phyloP scores from a whole-genome alignment of 1,140 invertebrate species.

The Bilobella aurantiaca region DNA sequence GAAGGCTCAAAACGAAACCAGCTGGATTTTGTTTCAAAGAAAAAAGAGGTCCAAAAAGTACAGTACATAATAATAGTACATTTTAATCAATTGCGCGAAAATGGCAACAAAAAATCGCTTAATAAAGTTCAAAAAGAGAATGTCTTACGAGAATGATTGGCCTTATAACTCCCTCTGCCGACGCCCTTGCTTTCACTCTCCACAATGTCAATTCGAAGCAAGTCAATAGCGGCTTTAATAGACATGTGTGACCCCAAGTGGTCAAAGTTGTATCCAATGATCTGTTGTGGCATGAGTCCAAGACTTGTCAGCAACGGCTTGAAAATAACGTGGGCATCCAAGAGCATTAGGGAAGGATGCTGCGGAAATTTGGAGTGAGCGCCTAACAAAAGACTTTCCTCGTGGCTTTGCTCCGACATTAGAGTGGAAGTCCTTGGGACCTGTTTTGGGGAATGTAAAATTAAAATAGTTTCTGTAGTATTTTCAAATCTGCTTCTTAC shows the following conservation, averaged over 20 bases:
- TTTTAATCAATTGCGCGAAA: too few species aligned
- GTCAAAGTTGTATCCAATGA: conserved; percentile 57
- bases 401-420: conserved; percentile 31
- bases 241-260: conserved; percentile 83
- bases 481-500: conserved; percentile 14
- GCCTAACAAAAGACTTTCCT: conserved; percentile 36
- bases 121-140: background rate
- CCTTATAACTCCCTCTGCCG: conserved; percentile 45
- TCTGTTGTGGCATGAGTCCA: conserved; percentile 76
- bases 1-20: conserved; percentile 47
- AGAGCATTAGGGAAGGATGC: conserved; percentile 55
- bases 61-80: too few species aligned
- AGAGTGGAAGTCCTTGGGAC: conserved; percentile 10
- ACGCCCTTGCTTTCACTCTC: conserved; percentile 62
- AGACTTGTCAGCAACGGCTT: conserved; percentile 71
- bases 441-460: conserved; percentile 11
- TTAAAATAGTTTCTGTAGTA: background rate
- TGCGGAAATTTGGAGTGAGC: conserved; percentile 53
- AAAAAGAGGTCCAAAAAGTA: background rate
- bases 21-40: background rate
- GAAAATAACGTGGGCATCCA: conserved; percentile 87
- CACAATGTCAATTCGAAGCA: conserved; percentile 84
- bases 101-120: too few species aligned
- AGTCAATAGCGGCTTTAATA: conserved; percentile 71
- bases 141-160: conserved; percentile 19